phyloP scores from a whole-genome alignment of 2,113 vertebrate species.

The Macaca mulatta region DNA sequence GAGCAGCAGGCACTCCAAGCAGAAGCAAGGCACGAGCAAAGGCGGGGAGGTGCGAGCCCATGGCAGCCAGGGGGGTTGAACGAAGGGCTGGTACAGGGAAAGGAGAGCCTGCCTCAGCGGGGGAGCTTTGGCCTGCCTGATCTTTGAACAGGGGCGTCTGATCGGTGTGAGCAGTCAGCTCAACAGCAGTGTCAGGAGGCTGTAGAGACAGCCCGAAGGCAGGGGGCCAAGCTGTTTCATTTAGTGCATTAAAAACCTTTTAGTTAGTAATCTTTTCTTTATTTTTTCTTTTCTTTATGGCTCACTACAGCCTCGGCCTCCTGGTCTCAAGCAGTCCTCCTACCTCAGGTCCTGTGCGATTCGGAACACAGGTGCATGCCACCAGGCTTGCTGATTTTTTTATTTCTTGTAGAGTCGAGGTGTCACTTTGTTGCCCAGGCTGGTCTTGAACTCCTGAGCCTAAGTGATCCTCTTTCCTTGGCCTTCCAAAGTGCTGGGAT shows the following conservation, averaged over 20 bases:
- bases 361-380: no score
- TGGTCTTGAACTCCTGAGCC: no score
- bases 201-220: no score
- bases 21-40: neutral
- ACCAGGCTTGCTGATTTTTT: no score
- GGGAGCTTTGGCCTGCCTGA: neutral
- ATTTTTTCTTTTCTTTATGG: no score
- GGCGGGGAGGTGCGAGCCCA: neutral
- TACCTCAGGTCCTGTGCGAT: no score
- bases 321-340: no score
- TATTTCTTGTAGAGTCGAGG: no score
- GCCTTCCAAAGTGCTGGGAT: no score
- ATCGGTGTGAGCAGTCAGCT: neutral
- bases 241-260: neutral
- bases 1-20: neutral
- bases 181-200: neutral
- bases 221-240: neutral
- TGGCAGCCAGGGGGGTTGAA: neutral
- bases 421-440: no score
- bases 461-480: no score
- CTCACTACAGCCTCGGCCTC: no score
- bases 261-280: neutral
- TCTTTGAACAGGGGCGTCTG: neutral
- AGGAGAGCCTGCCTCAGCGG: neutral
- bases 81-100: neutral